Evolutionary conservation across 2,797 vertebrate species (phyloP).

Genomic region (Dromococcyx pavoninus): DNA sequence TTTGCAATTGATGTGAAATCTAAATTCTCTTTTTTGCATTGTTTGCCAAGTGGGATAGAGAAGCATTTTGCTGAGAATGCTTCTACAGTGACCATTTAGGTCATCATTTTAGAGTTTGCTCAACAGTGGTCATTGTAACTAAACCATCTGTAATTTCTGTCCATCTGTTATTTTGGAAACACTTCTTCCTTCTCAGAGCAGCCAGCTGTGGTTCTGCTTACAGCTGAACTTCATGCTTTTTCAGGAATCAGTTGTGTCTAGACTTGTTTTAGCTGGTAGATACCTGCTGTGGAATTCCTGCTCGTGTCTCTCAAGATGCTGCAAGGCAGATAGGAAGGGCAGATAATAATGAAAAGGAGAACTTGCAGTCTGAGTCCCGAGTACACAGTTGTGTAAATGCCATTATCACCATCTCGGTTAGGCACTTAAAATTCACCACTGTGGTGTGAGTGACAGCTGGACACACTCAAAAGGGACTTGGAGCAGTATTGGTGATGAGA

Average conservation of each 20-base stretch:
- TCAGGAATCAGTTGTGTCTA: not conserved
- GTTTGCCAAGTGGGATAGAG: not conserved
- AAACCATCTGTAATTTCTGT: not conserved
- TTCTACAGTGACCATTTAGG: not conserved
- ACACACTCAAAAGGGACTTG: accelerated
- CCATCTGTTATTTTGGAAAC: not conserved
- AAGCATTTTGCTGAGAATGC: not conserved
- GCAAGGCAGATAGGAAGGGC: not conserved
- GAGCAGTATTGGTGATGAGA: not conserved
- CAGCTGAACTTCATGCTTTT: not conserved
- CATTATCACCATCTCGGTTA: not conserved
- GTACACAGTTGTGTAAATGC: not conserved
- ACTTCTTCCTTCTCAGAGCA: not conserved
- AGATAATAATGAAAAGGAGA: not conserved
- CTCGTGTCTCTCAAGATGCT: not conserved
- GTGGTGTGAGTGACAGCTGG: not conserved
- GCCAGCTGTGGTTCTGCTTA: not conserved
- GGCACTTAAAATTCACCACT: not conserved
- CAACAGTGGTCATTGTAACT: not conserved
- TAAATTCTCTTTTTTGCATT: not conserved
- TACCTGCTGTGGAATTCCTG: not conserved
- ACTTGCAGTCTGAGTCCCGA: not conserved
- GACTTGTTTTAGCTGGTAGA: not conserved
- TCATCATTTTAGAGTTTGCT: not conserved
- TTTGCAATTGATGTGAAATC: not conserved